Evolutionary conservation across 2,797 vertebrate species (phyloP).

Genomic region (Myotis daubentonii): DNA sequence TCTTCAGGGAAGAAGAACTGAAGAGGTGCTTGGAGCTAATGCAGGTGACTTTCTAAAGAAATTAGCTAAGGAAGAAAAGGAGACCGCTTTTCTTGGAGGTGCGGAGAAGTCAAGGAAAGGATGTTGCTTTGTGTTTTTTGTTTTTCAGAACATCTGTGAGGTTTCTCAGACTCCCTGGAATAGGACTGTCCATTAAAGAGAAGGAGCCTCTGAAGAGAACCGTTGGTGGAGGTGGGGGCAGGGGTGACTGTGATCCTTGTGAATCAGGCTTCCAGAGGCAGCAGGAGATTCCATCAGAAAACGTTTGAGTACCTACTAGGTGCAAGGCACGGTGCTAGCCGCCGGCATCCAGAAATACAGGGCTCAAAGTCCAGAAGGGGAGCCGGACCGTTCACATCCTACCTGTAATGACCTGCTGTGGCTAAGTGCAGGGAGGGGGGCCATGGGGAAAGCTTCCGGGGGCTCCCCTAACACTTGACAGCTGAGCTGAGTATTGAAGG

Average conservation of each 20-base stretch:
- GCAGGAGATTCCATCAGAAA: not conserved
- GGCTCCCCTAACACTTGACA: not conserved
- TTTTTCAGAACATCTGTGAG: not conserved
- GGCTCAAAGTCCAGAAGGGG: not conserved
- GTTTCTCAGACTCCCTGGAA: not conserved
- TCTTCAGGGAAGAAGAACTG: not conserved
- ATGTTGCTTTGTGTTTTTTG: not conserved
- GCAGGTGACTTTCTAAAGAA: not conserved
- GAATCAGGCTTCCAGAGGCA: not conserved
- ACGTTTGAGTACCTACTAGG: not conserved
- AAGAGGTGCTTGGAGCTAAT: not conserved
- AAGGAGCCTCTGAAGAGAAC: not conserved
- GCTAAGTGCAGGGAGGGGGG: not conserved
- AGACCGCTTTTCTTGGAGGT: not conserved
- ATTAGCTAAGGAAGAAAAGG: not conserved
- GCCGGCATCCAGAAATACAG: not conserved
- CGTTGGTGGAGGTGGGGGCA: not conserved
- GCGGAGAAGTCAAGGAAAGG: not conserved
- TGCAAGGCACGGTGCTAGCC: not conserved
- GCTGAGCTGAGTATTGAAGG: not conserved
- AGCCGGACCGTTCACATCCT: not conserved
- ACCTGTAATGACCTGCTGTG: not conserved
- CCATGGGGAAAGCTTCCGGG: rapidly evolving
- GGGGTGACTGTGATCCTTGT: too few species aligned
- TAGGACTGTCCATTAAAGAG: not conserved